A percentile compares a stretch with the other conserved stretches of the same genome.
Conservation (phyloP, 1,140 invertebrate species). For the Temnothorax nylanderi region DNA sequence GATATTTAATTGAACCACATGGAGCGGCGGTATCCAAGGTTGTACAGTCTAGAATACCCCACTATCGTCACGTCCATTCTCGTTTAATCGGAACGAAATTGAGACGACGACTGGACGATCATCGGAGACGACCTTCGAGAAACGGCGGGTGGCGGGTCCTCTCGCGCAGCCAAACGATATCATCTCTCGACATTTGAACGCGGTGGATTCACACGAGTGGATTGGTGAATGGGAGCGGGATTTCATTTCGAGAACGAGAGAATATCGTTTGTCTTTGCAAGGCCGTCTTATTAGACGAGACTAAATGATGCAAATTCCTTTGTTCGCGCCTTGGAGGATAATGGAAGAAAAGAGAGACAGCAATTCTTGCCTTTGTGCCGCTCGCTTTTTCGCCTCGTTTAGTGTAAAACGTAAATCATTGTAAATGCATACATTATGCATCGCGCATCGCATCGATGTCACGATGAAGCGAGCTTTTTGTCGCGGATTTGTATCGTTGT, state of each 20-base stretch:
- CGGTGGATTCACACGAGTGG: not conserved
- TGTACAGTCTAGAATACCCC: not conserved
- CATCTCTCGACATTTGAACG: constrained; percentile 4
- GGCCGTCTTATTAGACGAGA: not conserved
- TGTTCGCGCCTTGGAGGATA: not conserved
- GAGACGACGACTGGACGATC: constrained; percentile 11
- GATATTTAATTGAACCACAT: constrained; percentile 39
- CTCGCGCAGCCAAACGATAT: not conserved
- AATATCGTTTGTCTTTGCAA: not conserved
- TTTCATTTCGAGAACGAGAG: not conserved
- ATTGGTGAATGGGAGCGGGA: not conserved
- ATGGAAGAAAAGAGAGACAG: not conserved
- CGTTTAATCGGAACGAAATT: constrained; percentile 24
- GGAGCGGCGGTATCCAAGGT: not conserved
- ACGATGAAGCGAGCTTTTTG: not conserved
- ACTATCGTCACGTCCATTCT: not conserved
- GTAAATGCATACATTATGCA: constrained; percentile 16
- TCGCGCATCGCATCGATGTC: not conserved
- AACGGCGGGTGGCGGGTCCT: not conserved
- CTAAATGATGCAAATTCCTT: constrained; percentile 18
- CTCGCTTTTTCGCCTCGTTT: not conserved
- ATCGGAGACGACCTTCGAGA: not conserved
- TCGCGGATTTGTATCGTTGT: not conserved
- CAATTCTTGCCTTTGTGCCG: not conserved
- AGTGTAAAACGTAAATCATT: not conserved